Conservation (phyloP, 2,113 vertebrate species). For the Hoplias malabaricus region DNA sequence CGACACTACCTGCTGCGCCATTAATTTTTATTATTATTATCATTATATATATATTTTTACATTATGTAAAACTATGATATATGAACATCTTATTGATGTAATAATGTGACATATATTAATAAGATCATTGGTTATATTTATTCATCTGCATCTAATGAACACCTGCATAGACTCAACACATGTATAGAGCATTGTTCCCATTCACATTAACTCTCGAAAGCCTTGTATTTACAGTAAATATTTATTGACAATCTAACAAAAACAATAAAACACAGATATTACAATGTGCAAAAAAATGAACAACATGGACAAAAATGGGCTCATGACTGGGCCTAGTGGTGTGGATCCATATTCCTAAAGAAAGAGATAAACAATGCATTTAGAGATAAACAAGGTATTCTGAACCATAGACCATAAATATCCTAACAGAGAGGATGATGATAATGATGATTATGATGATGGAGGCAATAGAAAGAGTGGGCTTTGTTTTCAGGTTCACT, state of each 20-base stretch:
- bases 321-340: conserved; percentile 24
- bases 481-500: background rate
- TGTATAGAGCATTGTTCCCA: too few species aligned
- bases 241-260: conserved; percentile 68
- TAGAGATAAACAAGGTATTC: background rate
- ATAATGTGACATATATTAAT: too few species aligned
- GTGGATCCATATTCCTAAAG: background rate
- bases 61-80: too few species aligned
- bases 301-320: conserved; percentile 35
- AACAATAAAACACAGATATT: conserved; percentile 56
- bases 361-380: background rate
- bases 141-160: too few species aligned
- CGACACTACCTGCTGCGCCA: too few species aligned
- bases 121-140: too few species aligned
- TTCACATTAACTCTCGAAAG: background rate
- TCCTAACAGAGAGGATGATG: background rate
- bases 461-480: background rate
- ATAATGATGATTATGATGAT: background rate
- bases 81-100: too few species aligned
- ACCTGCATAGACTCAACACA: too few species aligned
- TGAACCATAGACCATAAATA: background rate
- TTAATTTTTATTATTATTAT: too few species aligned
- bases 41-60: too few species aligned
- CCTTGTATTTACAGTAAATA: conserved; percentile 46
- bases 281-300: conserved; percentile 55